phyloP scores from a whole-genome alignment of 2,797 vertebrate species.

The Galaxias olidus region DNA sequence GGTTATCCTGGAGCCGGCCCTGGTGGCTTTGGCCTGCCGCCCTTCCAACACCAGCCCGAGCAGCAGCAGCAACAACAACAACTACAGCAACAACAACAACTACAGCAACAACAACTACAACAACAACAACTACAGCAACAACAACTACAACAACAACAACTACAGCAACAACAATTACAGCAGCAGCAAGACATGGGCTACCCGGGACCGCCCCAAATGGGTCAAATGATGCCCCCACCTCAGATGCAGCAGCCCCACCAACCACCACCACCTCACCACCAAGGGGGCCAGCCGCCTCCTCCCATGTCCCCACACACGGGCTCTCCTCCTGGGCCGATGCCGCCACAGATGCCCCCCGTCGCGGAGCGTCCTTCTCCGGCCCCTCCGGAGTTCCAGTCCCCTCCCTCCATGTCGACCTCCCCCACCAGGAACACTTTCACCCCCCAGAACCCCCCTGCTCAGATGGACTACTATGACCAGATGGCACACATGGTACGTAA shows the following conservation, averaged over 20 bases:
- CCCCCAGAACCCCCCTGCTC: slow-evolving; percentile 42
- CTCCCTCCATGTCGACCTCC: slow-evolving; percentile 45
- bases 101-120: slow-evolving; percentile 6
- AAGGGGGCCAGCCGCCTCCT: slow-evolving; percentile 24
- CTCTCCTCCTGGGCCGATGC: background rate
- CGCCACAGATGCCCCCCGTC: slow-evolving; percentile 44
- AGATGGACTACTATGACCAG: slow-evolving; percentile 85
- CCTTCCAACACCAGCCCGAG: slow-evolving; percentile 55
- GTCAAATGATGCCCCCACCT: slow-evolving; percentile 51
- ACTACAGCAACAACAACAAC: slow-evolving; percentile 26
- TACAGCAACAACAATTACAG: no score
- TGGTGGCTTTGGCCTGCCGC: slow-evolving; percentile 37
- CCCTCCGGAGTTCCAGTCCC: slow-evolving; percentile 39
- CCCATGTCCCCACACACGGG: slow-evolving; percentile 35
- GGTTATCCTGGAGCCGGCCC: slow-evolving; percentile 54
- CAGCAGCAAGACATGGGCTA: slow-evolving; percentile 51
- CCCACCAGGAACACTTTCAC: slow-evolving; percentile 65
- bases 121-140: background rate
- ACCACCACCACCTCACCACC: background rate
- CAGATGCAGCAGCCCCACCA: slow-evolving; percentile 49
- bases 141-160: background rate
- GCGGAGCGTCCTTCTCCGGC: slow-evolving; percentile 41
- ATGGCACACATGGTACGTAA: slow-evolving; percentile 80
- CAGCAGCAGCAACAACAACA: slow-evolving; percentile 35
- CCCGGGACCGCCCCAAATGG: slow-evolving; percentile 54